Evolutionary conservation across 2,113 vertebrate genomes (phyloP).

Genomic region (Nycticebus coucang): DNA sequence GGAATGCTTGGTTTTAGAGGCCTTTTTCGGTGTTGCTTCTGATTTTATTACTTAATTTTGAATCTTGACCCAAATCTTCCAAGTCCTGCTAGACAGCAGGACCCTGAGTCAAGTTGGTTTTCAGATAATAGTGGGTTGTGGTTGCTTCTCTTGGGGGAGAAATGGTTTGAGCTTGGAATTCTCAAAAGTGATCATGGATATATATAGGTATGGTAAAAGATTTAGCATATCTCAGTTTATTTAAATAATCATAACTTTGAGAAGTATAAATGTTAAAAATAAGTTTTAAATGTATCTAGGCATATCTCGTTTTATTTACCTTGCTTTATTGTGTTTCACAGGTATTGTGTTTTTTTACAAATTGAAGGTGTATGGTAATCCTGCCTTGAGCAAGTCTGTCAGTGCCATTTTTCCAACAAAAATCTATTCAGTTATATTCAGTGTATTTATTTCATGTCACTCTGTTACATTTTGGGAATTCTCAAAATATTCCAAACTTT

Average conservation of each 20-base stretch:
- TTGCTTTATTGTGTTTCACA: background rate
- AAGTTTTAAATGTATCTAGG: background rate
- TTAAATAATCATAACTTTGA: background rate
- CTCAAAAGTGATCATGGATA: background rate
- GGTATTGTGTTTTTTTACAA: background rate
- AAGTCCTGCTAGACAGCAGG: background rate
- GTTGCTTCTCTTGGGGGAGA: background rate
- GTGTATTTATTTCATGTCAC: background rate
- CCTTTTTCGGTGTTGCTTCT: background rate
- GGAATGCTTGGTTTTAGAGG: background rate
- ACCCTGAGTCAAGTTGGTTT: background rate
- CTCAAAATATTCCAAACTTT: background rate
- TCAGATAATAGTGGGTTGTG: background rate
- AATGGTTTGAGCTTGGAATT: background rate
- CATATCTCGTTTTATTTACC: background rate
- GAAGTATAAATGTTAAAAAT: constrained; percentile 13
- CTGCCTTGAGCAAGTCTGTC: background rate
- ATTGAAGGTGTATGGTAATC: background rate
- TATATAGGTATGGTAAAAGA: background rate
- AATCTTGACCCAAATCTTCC: background rate
- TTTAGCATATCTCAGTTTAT: constrained; percentile 7
- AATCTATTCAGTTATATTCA: too few relatives aligned
- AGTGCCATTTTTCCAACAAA: background rate
- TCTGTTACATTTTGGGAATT: background rate
- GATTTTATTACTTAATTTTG: constrained; percentile 15